Evolutionary conservation across 1,140 invertebrate genomes (phyloP).

Genomic region (Leptinotarsa undecemlineata): DNA sequence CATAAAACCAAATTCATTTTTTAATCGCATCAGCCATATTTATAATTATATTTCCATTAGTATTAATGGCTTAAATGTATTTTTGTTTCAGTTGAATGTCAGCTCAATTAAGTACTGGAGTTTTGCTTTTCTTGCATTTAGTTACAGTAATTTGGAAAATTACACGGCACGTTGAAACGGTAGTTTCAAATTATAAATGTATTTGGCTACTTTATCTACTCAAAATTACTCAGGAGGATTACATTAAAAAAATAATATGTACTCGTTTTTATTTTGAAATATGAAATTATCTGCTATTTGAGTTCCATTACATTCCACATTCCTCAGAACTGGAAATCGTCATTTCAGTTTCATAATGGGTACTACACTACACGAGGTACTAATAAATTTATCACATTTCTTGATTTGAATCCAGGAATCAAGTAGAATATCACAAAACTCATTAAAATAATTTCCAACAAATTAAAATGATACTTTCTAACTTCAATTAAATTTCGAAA

Average conservation of each 20-base stretch:
- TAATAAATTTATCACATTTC: too few species aligned
- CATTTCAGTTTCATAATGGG: too few species aligned
- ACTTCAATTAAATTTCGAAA: too few species aligned
- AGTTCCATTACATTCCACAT: not conserved
- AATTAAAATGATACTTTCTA: too few species aligned
- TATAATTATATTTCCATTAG: conserved; percentile 32
- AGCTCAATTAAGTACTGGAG: conserved; percentile 25
- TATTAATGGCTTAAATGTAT: conserved; percentile 34
- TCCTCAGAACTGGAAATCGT: not conserved
- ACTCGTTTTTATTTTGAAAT: not conserved
- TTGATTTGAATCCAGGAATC: too few species aligned
- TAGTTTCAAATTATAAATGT: conserved; percentile 30
- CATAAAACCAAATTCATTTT: conserved; percentile 21
- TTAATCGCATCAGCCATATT: conserved; percentile 27
- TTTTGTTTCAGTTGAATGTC: conserved; percentile 30
- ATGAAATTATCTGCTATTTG: not conserved
- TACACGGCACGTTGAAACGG: conserved; percentile 24
- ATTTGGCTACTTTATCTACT: conserved; percentile 25
- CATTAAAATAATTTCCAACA: too few species aligned
- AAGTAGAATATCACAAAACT: too few species aligned
- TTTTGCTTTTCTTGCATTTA: conserved; percentile 29
- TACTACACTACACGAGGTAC: too few species aligned
- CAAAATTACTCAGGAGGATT: conserved; percentile 13
- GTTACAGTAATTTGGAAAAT: conserved; percentile 32
- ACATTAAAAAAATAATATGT: conserved; percentile 10